phyloP scores from a whole-genome alignment of 2,113 vertebrate species.

The Apteryx mantelli region DNA sequence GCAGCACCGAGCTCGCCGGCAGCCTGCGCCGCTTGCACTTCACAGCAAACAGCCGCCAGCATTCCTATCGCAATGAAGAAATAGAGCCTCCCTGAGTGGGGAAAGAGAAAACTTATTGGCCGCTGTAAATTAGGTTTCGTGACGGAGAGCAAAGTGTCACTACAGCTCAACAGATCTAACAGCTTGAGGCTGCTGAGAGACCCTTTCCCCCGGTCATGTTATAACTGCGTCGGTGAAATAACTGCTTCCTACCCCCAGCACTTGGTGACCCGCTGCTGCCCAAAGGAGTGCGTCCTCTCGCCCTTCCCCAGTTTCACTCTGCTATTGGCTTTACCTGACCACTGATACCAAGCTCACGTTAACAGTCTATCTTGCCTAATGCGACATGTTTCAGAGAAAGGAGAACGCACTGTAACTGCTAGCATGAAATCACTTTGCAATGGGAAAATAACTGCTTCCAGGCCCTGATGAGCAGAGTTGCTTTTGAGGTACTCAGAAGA shows the following conservation, averaged over 20 bases:
- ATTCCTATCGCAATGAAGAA: not conserved
- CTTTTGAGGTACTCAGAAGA: not conserved
- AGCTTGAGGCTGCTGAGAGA: not conserved
- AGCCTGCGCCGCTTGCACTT: not conserved
- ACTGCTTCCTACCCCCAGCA: not conserved
- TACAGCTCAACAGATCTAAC: not conserved
- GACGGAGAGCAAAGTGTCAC: not conserved
- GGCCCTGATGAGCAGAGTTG: not conserved
- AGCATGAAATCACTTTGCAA: not conserved
- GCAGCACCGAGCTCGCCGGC: not conserved
- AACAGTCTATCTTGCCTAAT: not conserved
- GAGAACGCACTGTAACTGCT: not conserved
- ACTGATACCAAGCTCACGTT: not conserved
- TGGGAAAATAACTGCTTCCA: not conserved
- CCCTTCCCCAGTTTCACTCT: not conserved
- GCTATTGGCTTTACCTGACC: not conserved
- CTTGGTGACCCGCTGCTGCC: not conserved
- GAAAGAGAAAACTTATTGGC: not conserved
- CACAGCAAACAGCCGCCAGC: not conserved
- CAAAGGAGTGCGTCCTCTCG: not conserved
- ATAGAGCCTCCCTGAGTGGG: not conserved
- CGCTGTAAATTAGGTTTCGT: not conserved
- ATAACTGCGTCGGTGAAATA: not conserved
- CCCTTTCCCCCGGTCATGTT: not conserved
- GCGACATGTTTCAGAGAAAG: not conserved